Base-by-base conservation (phyloP, 2,797 vertebrate genomes). In the Chelmon rostratus region DNA sequence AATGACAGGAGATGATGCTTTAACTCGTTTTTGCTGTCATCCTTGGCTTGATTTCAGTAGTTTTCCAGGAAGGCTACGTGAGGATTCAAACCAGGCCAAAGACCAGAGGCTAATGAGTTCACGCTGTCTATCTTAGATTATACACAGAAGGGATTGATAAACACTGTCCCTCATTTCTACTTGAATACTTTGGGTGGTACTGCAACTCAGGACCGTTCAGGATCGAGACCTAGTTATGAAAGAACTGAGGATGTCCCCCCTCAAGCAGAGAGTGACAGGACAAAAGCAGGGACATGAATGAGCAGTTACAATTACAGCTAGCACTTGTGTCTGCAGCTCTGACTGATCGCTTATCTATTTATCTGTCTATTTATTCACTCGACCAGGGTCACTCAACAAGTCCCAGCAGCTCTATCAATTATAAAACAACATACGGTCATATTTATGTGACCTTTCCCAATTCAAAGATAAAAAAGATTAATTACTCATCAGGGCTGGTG, bases 161-260 rank as follows among this genome's bases (percentile, higher is more conserved):
- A 82, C 72, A 42, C 63, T 21, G 57, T 70, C 67, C 53, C 49
- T 79, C 38, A 74, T 74, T 80, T 64, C 46, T 72, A 44, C 77
- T 35, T 86, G 81, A 88, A 89, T 86, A 76, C 74, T 86, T 83
- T 89, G 85, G 76, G 68, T 87, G 86, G 66, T 69, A 73, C 81
- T 86, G 74, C 38, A 81, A 68, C 61, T 76, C 57, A 9, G 59
- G 56, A 53, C 80, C 81, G 83, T 88, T 89, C 86, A 84, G 44
- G 62, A 66, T 68, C n/a, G 89, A 73, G 62, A 79, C 65, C 50
- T 83, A 6, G 62, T 57, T 80, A 62, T 62, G 64, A 63, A 73
- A 52, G 25, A 61, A 74, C 2, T 10, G 57, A 87, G 67, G 78
- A 68, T 83, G 75, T 85, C 68, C 67, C 74, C 76, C 66, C 53